Base-by-base conservation (phyloP, 2,113 vertebrate species). In the Hemiscyllium ocellatum region DNA sequence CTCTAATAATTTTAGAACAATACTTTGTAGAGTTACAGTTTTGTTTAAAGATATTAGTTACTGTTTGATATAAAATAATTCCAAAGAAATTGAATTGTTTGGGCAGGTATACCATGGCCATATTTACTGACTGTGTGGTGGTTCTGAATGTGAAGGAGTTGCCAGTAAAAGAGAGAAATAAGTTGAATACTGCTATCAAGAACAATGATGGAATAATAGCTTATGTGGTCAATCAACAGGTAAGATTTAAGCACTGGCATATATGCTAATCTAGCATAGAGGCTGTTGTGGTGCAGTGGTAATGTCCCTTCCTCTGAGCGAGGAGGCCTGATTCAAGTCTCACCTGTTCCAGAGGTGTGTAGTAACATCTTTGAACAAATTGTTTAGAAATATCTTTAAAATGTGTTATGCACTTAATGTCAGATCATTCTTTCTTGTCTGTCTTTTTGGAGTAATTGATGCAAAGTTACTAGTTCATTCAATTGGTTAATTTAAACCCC, bases 151-250 rank as follows among this genome's bases (percentile, higher is more conserved):
- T 98, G 80, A 98, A 98, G 96, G 66, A 96, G 33, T 95, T 98
- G 96, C 19, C 96, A 15, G 96, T 96, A 91, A 96, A 97, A 95
- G 96, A 98, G 96, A 98, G 97, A 97, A 97, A 96, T 95, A 97
- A 95, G 13, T 95, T 98, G 95, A 98, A 97, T 94, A 95, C 68
- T 2, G 96, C 97, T 3, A 96, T 98, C 26, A 97, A 97, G n/a
- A 97, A 97, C 19, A 98, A 98, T 20, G 97, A 98, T 96, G 98
- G 98, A 95, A 96, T 37, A 5, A 95, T 98, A 76, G 97, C 97
- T 61, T 98, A 97, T 96, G 96, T 97, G 69, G 96, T 98, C 96
- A 98, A 97, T 96, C 96, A 97, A 37, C 96, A 98, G 98, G 98
- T 98, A 96, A 96, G 94, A 52, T 26, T 29, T 17, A 72, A 33